A percentile compares a stretch with the other conserved stretches of the same genome.
Evolutionary conservation across 2,113 vertebrate genomes (phyloP).

Genomic region (Gracilinanus agilis): DNA sequence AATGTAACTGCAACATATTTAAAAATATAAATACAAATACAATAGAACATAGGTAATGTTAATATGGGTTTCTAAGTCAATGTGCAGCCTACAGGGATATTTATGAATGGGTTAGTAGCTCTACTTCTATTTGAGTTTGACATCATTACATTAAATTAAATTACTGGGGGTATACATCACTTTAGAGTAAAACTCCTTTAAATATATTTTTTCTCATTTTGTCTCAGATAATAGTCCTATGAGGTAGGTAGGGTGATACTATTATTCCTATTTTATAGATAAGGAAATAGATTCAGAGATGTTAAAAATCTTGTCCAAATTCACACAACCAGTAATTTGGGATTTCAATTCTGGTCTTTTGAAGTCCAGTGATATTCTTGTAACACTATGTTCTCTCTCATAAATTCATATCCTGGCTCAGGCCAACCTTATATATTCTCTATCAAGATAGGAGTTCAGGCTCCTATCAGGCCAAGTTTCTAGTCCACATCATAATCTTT

Average conservation of each 20-base stretch:
- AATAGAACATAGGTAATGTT: background rate
- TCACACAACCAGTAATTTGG: no score
- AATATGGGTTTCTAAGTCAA: background rate
- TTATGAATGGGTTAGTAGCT: background rate
- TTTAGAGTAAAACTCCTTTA: background rate
- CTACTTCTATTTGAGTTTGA: background rate
- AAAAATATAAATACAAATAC: conserved; percentile 1
- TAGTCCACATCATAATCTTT: background rate
- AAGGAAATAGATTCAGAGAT: no score
- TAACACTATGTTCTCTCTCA: no score
- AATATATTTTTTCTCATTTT: background rate
- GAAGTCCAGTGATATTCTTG: no score
- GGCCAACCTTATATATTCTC: background rate
- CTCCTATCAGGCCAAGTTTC: background rate
- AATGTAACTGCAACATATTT: background rate
- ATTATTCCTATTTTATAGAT: no score
- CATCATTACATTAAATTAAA: background rate
- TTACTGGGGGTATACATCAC: background rate
- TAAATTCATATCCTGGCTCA: background rate
- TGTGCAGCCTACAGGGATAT: background rate
- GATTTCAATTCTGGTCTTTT: no score
- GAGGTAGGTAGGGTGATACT: no score
- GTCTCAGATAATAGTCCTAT: no score
- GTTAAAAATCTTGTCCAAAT: no score
- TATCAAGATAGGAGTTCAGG: background rate